Evolutionary conservation across 2,888 invertebrate species (phyloP), one percentile per base, ranked within the genome.

Genomic region (Epiblema foenella): DNA sequence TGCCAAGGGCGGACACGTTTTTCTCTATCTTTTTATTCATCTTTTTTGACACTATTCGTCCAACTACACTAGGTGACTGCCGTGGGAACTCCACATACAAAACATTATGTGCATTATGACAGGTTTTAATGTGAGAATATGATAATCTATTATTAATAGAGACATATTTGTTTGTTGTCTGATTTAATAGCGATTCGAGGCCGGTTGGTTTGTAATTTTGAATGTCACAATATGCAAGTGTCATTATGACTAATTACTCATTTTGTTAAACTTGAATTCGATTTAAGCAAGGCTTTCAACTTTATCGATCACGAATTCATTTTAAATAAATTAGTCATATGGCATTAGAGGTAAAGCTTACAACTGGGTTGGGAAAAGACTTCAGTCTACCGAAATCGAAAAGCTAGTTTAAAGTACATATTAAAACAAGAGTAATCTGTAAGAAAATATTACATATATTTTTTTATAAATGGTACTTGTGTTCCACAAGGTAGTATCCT

Each of bases 41-140:
- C 63, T 63, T 63, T 63, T 63, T 63, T 63, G 33, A 52, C 37
- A 49, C 17, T 33, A 29, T 39, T 15, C 15, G 17, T 33, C 49
- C 33, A 29, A 17, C 46, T 8, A 54, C 54, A 33, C 8, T 4
- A 15, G n/a, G 59, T 60, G 15, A 18, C 5, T 29, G 17, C 20
- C 46, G 51, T 64, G 64, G 18, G 64, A 64, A 64, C 37, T 62
- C 12, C 42, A 7, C 20, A 24, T 59, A 15, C 9, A n/a, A 46
- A 24, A 60, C n/a, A 20, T 12, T 7, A 24, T 52, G 52, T 56
- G 20, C 15, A 29, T 56, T 29, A 33, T 56, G 56, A 56, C 56
- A n/a, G 9, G 52, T 12, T 15, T 29, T 62, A 62, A 60, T 62
- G 49, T 49, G 62, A 62, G 63, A 63, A 52, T 37, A 63, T 63